phyloP scores from a whole-genome alignment of 2,888 invertebrate genomes.

The Kryphioiulus occultus region DNA sequence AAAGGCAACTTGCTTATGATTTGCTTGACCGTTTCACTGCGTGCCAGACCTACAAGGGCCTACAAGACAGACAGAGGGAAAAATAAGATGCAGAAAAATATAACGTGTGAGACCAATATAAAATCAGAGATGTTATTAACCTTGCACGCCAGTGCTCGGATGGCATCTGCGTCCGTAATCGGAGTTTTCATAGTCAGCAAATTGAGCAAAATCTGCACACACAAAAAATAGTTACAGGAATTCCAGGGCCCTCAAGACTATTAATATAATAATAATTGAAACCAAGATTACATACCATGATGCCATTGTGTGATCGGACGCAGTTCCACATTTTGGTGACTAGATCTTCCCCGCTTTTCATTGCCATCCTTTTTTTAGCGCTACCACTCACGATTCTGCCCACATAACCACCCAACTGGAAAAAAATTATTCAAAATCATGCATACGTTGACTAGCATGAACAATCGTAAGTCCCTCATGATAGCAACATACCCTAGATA shows the following conservation, averaged over 20 bases:
- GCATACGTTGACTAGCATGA: background rate
- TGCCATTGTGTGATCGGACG: conserved; percentile 92
- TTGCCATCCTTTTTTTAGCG: conserved; percentile 59
- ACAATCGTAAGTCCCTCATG: background rate
- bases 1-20: conserved; percentile 94
- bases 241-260: too few species aligned
- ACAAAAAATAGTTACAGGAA: background rate
- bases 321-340: conserved; percentile 94
- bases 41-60: conserved; percentile 89
- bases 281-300: conserved; percentile 74
- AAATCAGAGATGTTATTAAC: conserved; percentile 56
- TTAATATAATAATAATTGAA: background rate
- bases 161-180: conserved; percentile 94
- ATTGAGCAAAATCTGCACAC: conserved; percentile 77
- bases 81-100: background rate
- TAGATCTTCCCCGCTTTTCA: conserved; percentile 73
- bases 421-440: background rate
- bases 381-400: conserved; percentile 59
- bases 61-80: conserved; percentile 54
- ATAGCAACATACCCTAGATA: conserved; percentile 72
- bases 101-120: background rate
- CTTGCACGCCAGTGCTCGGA: conserved; percentile 88
- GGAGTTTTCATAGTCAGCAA: conserved; percentile 92
- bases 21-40: conserved; percentile 90
- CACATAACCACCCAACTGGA: conserved; percentile 59